These are phyloP conservation scores for Hephaestus fuliginosus DNA, from an alignment of 2,797 vertebrate species.

Conservation along the genomic window DNA sequence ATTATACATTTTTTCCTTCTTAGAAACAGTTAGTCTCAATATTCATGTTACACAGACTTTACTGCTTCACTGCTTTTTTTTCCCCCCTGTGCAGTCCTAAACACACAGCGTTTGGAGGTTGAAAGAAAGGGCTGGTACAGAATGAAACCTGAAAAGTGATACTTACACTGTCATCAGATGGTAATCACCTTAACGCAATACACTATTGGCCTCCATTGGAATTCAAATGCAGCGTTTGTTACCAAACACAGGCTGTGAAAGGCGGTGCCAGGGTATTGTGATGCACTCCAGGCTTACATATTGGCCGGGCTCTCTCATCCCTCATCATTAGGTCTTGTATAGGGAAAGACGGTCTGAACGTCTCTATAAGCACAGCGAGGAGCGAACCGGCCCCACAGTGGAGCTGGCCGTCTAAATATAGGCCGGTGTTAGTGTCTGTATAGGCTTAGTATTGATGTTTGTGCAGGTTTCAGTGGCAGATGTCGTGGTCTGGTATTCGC, in stretches of 20 bases:
- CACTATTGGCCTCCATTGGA: constrained; percentile 71
- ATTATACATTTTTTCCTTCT: constrained; percentile 6
- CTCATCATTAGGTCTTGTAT: constrained; percentile 61
- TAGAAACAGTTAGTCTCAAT: constrained; percentile 28
- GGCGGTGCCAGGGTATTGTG: constrained; percentile 79
- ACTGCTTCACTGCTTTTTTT: not conserved
- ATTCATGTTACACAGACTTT: constrained; percentile 23
- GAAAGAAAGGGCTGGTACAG: constrained; percentile 25
- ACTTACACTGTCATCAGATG: constrained; percentile 72
- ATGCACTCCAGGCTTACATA: constrained; percentile 74
- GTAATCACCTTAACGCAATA: constrained; percentile 73
- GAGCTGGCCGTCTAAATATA: constrained; percentile 70
- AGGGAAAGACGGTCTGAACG: constrained; percentile 34
- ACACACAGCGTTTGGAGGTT: constrained; percentile 18
- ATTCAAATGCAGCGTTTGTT: constrained; percentile 82
- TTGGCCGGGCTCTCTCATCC: constrained; percentile 57
- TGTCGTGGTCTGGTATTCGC: constrained; percentile 68
- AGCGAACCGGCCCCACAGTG: constrained; percentile 38
- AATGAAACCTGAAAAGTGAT: constrained; percentile 66
- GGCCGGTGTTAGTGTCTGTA: constrained; percentile 63
- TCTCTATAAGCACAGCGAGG: constrained; percentile 50
- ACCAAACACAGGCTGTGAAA: constrained; percentile 76
- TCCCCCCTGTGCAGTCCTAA: constrained; percentile 16
- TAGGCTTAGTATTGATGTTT: constrained; percentile 77
- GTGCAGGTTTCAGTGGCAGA: constrained; percentile 80